Conservation (phyloP, 2,888 invertebrate species). For the Syrphus vitripennis region DNA sequence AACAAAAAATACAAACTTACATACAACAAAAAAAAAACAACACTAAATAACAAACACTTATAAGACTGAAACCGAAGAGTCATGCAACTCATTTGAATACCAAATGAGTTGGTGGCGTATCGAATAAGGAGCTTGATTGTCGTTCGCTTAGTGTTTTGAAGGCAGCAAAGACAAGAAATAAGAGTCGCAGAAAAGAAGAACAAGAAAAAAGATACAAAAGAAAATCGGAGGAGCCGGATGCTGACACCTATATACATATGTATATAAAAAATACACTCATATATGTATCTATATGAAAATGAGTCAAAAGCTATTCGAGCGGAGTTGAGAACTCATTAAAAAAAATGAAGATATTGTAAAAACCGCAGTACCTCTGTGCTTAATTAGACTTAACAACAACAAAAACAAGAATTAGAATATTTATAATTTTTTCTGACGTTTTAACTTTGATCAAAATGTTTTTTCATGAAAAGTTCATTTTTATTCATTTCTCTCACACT, state of each 20-base stretch:
- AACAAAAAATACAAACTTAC: not conserved
- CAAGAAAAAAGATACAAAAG: not conserved
- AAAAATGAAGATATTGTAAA: not conserved
- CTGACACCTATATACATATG: not conserved
- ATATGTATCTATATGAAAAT: not conserved
- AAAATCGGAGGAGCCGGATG: not conserved
- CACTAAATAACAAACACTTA: slow-evolving; percentile 49
- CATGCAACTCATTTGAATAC: slow-evolving; percentile 54
- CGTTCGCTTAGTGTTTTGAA: slow-evolving; percentile 33
- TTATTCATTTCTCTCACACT: not conserved
- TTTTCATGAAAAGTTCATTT: slow-evolving; percentile 59
- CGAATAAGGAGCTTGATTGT: slow-evolving; percentile 39
- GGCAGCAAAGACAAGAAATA: not conserved
- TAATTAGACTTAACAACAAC: slow-evolving; percentile 41
- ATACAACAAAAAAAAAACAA: no score
- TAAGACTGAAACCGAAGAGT: slow-evolving; percentile 64
- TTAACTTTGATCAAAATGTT: slow-evolving; percentile 57
- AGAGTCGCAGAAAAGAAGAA: not conserved
- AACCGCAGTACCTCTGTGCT: slow-evolving; percentile 59
- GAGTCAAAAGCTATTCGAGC: not conserved
- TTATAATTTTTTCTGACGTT: slow-evolving; percentile 63
- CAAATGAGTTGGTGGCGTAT: slow-evolving; percentile 48
- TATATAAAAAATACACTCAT: not conserved
- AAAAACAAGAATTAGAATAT: slow-evolving; percentile 2
- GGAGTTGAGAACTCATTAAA: not conserved